Evolutionary conservation across 2,888 invertebrate genomes (phyloP), one percentile per base, ranked within the genome.

Genomic region (Onthophagus sagittarius): DNA sequence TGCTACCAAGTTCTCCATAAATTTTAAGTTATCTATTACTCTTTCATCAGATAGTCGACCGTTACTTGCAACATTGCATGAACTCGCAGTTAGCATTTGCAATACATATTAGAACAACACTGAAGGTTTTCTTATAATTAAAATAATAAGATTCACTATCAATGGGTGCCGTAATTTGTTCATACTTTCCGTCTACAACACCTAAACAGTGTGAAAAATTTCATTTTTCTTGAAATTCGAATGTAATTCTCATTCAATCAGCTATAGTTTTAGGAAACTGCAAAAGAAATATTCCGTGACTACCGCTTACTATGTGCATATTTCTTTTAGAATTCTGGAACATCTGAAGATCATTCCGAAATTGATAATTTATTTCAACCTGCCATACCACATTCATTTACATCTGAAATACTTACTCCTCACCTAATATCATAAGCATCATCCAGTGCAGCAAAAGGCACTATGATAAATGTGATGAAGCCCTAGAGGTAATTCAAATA

Each of bases 31-130:
- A 3, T 13, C 70, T 5, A 73, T 23, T 9, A 70, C 70, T 70
- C 73, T 32, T 15, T 69, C 72, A 72, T 72, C 72, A 53, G 69
- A 69, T 31, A 39, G 62, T 69, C 62, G 15, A 15, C 73, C 73
- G 53, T 62, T 32, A 14, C 62, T 7, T 32, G 32, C 70, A 13
- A 71, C 62, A 71, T 73, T 32, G 14, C 11, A 70, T 62, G 71
- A 73, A 73, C 15, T 53, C 2, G 15, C 71, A 71, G 32, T 73
- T 70, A 65, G 71, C 71, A 31, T 71, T 63, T 15, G 15, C 71
- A 67, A 71, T 62, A 11, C 62, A 53, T 63, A 71, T 14, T 15
- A 71, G 13, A 63, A 71, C 15, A 32, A 71, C 14, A 13, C 62
- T 63, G 63, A 15, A 63, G n/a, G 71, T 71, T 32, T 67, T 64